phyloP scores from a whole-genome alignment of 1,140 invertebrate species.

The Anastrepha obliqua region DNA sequence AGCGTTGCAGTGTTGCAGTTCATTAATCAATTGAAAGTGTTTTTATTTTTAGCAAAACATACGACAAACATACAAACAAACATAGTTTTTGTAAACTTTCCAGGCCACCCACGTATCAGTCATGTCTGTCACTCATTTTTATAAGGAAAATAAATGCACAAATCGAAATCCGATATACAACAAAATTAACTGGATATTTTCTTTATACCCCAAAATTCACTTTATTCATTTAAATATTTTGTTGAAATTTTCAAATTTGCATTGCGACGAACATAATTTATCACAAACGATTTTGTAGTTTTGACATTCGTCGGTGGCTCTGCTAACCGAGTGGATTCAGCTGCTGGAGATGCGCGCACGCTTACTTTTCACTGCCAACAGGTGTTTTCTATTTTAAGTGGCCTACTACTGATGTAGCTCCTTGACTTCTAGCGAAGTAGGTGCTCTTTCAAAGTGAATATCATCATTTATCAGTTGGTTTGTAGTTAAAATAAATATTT shows the following conservation, averaged over 20 bases:
- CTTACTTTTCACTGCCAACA: background rate
- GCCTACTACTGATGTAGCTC: background rate
- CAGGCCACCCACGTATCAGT: background rate
- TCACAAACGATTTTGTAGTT: background rate
- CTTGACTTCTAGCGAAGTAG: background rate
- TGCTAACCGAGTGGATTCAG: background rate
- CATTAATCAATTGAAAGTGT: conserved; percentile 52
- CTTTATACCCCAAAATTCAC: background rate
- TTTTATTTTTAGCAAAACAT: conserved; percentile 59
- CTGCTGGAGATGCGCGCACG: background rate
- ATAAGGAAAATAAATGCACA: background rate
- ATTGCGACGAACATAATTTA: background rate
- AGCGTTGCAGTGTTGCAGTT: conserved; percentile 32
- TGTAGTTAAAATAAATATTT: conserved; percentile 17
- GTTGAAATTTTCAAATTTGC: conserved; percentile 35
- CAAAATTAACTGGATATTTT: background rate
- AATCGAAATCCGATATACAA: background rate
- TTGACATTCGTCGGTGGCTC: background rate
- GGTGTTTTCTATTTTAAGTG: background rate
- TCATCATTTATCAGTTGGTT: conserved; percentile 26
- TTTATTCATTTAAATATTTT: background rate
- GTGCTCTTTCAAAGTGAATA: background rate
- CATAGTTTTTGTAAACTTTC: conserved; percentile 13
- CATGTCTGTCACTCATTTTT: background rate
- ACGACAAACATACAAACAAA: too few species aligned